phyloP scores from a whole-genome alignment of 2,113 vertebrate genomes.

The Lampris incognitus region DNA sequence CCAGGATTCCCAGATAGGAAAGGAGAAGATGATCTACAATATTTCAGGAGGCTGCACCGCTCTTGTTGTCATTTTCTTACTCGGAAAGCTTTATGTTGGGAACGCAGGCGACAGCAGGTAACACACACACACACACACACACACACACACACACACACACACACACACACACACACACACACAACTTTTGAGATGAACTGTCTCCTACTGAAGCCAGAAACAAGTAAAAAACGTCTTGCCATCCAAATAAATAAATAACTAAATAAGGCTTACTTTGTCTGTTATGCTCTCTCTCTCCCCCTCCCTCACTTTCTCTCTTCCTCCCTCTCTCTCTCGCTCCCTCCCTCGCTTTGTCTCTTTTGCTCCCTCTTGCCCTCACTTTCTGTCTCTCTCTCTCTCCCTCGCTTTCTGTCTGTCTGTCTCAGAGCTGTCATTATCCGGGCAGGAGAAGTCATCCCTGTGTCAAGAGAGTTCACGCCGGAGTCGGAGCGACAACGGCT shows the following conservation, averaged over 20 bases:
- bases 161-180: slow-evolving; percentile 4
- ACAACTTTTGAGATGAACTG: not conserved
- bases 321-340: slow-evolving; percentile 20
- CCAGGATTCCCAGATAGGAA: slow-evolving; percentile 93
- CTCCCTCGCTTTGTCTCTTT: slow-evolving; percentile 48
- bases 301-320: slow-evolving; percentile 25
- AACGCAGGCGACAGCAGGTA: slow-evolving; percentile 98
- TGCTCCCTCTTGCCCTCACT: not conserved
- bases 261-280: slow-evolving; percentile 44
- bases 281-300: slow-evolving; percentile 12
- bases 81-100: slow-evolving; percentile 94
- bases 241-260: slow-evolving; percentile 22
- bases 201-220: slow-evolving; percentile 12
- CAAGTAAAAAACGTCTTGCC: not conserved
- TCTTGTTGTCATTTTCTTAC: slow-evolving; percentile 87
- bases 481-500: slow-evolving; percentile 96
- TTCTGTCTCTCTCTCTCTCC: slow-evolving; percentile 19
- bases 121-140: slow-evolving; percentile 1
- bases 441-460: slow-evolving; percentile 90
- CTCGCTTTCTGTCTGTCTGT: not conserved
- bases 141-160: slow-evolving; percentile 6
- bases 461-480: slow-evolving; percentile 98
- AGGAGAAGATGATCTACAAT: slow-evolving; percentile 87
- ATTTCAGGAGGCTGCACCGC: slow-evolving; percentile 97
- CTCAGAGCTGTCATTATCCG: slow-evolving; percentile 86